Percentiles rank a stretch among this genome's conserved stretches.
Conservation (phyloP, 2,888 invertebrate species). For the Cephus runcator region DNA sequence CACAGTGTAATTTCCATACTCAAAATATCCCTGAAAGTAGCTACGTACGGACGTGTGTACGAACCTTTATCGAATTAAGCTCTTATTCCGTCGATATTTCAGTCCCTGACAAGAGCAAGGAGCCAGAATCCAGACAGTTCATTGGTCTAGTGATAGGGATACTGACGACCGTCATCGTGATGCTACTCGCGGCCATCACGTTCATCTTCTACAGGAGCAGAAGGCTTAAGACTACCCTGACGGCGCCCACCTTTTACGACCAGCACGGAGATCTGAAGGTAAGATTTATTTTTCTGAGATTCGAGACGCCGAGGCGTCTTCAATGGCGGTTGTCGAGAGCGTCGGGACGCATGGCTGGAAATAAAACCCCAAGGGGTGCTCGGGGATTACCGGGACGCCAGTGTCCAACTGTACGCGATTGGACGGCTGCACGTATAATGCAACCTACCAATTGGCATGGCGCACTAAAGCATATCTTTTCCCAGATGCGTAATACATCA, state of each 20-base stretch:
- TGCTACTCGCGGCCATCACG: conserved; percentile 76
- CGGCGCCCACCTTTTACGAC: conserved; percentile 54
- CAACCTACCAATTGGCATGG: not conserved
- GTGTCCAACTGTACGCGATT: not conserved
- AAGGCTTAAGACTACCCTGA: conserved; percentile 65
- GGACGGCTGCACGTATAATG: not conserved
- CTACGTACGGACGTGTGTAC: not conserved
- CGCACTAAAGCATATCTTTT: not conserved
- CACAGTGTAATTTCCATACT: too few species aligned
- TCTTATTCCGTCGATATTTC: not conserved
- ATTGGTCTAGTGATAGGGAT: conserved; percentile 77
- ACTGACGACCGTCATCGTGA: conserved; percentile 77
- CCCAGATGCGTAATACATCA: not conserved
- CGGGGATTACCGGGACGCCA: not conserved
- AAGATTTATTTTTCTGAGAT: conserved; percentile 14
- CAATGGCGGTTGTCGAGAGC: not conserved
- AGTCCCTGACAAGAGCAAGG: conserved; percentile 69
- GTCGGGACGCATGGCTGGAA: not conserved
- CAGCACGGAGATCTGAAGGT: conserved; percentile 60
- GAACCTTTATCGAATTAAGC: not conserved
- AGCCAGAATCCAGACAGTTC: conserved; percentile 70
- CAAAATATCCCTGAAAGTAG: not conserved
- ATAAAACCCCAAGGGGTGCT: not conserved
- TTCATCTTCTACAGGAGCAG: conserved; percentile 77
- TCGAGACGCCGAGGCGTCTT: not conserved